A percentile compares a stretch with the other conserved stretches of the same genome.
Evolutionary conservation across 2,797 vertebrate genomes (phyloP).

Genomic region (Austrolebias charrua): DNA sequence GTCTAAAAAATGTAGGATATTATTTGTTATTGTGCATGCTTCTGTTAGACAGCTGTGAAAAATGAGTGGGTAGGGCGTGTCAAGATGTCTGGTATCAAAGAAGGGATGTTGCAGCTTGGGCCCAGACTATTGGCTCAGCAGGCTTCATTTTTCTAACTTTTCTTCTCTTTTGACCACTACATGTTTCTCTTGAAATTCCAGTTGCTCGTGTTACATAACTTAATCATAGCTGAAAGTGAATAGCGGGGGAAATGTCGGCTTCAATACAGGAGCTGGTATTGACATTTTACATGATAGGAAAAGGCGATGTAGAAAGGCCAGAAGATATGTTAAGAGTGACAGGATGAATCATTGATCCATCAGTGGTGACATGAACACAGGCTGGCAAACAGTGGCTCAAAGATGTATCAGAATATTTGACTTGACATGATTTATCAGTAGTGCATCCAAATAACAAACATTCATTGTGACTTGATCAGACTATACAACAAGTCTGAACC

Average conservation of each 20-base stretch:
- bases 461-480: slow-evolving; percentile 3
- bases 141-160: slow-evolving; percentile 2
- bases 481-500: not conserved
- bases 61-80: slow-evolving; percentile 3
- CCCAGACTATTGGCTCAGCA: slow-evolving; percentile 20
- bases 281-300: slow-evolving; percentile 1
- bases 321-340: slow-evolving; percentile 8
- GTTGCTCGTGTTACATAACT: slow-evolving; percentile 3
- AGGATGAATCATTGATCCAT: slow-evolving; percentile 23
- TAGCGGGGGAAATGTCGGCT: slow-evolving; percentile 7
- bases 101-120: slow-evolving; percentile 5
- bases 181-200: slow-evolving; percentile 9
- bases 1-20: not conserved
- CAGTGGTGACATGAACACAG: slow-evolving; percentile 10
- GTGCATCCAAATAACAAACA: slow-evolving; percentile 7
- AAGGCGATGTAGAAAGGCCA: slow-evolving; percentile 2
- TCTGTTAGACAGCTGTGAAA: slow-evolving; percentile 16
- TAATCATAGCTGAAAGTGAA: slow-evolving; percentile 10
- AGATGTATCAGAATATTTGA: slow-evolving; percentile 11
- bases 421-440: slow-evolving; percentile 13
- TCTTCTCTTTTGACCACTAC: not conserved
- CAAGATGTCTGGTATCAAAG: slow-evolving; percentile 25
- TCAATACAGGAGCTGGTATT: not conserved
- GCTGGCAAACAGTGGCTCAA: slow-evolving; percentile 28
- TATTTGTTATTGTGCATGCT: not conserved